Percentiles rank a stretch among this genome's conserved stretches.
phyloP scores from a whole-genome alignment of 2,113 vertebrate species.

The Osmerus mordax region DNA sequence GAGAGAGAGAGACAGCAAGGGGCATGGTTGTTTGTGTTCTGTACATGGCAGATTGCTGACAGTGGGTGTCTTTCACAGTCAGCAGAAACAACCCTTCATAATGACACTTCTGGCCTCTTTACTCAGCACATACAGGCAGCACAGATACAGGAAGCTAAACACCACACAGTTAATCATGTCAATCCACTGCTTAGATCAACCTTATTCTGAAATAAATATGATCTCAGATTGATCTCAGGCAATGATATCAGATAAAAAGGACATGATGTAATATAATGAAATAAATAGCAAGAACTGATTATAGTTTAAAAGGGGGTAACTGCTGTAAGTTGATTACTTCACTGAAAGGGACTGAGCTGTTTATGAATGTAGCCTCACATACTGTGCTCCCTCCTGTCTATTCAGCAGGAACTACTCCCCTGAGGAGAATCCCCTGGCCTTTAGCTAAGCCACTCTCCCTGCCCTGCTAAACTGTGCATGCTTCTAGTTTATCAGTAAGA shows the following conservation, averaged over 20 bases:
- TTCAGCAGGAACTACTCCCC: not conserved
- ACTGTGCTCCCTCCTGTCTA: not conserved
- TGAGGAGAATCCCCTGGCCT: not conserved
- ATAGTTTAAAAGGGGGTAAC: too few species aligned
- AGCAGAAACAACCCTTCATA: slow-evolving; percentile 52
- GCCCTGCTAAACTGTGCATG: not conserved
- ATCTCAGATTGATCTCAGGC: not conserved
- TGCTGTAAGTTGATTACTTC: too few species aligned
- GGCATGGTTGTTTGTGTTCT: slow-evolving; percentile 20
- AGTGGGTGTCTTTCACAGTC: slow-evolving; percentile 54
- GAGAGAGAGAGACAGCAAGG: not conserved
- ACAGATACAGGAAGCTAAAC: slow-evolving; percentile 7
- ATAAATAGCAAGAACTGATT: too few species aligned
- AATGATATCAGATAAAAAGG: not conserved
- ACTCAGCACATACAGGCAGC: slow-evolving; percentile 32
- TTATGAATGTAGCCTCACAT: not conserved
- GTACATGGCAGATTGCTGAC: slow-evolving; percentile 62
- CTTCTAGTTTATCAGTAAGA: slow-evolving; percentile 4
- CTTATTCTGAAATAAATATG: not conserved
- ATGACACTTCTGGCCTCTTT: slow-evolving; percentile 38
- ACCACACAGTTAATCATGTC: not conserved
- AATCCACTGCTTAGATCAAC: not conserved
- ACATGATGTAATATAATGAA: too few species aligned
- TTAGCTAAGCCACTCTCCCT: not conserved
- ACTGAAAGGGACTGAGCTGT: not conserved